A percentile compares a stretch with the other conserved stretches of the same genome.
Evolutionary conservation across 2,888 invertebrate species (phyloP).

Genomic region (Euphydryas editha): DNA sequence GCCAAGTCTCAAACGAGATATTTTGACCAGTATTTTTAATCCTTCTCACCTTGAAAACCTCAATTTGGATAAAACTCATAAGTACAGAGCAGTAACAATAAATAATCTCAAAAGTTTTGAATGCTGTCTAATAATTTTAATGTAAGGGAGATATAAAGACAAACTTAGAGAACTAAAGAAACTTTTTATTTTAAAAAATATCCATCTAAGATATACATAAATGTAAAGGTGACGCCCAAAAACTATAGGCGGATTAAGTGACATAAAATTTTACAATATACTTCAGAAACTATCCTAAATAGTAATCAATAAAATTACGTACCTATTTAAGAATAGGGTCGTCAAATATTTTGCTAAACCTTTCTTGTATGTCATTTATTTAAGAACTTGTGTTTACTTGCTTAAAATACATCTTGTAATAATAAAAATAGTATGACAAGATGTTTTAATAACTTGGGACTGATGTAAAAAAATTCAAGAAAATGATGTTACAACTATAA

Average conservation of each 20-base stretch:
- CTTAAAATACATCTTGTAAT: background rate
- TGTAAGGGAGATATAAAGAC: background rate
- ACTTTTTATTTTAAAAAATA: slow-evolving; percentile 11
- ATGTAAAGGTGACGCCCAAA: slow-evolving; percentile 35
- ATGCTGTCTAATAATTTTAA: background rate
- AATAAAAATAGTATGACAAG: background rate
- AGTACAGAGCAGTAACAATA: too few species aligned
- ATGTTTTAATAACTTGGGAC: background rate
- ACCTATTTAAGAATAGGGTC: slow-evolving; percentile 4
- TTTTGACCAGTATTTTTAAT: too few species aligned
- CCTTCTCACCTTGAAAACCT: too few species aligned
- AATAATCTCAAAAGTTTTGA: background rate
- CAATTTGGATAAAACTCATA: too few species aligned
- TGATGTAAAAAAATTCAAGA: background rate
- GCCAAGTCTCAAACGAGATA: too few species aligned
- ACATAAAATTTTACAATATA: slow-evolving; percentile 30
- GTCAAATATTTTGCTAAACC: slow-evolving; percentile 1
- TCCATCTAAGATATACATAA: slow-evolving; percentile 5
- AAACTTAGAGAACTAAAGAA: background rate
- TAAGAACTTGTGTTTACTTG: background rate
- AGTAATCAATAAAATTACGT: slow-evolving; percentile 12
- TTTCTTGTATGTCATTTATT: background rate
- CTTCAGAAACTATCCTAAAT: slow-evolving; percentile 15
- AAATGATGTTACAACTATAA: background rate
- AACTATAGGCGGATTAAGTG: slow-evolving; percentile 42